A percentile compares a stretch with the other conserved stretches of the same genome.
Conservation (phyloP, 2,113 vertebrate species). For the Neotoma lepida region DNA sequence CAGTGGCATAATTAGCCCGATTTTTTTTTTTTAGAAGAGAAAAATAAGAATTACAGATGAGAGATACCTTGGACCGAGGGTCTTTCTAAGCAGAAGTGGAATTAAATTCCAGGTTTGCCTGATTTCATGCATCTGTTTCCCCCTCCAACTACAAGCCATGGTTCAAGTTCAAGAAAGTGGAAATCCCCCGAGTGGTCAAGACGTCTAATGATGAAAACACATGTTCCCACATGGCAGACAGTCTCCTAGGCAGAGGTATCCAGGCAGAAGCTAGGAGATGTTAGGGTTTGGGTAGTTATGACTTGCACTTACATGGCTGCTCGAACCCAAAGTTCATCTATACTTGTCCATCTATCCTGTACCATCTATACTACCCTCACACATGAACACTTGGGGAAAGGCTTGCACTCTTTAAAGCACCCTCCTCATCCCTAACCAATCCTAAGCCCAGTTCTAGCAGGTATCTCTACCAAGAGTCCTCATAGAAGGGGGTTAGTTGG, state of each 20-base stretch:
- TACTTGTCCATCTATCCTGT: too few relatives aligned
- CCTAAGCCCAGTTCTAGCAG: neutral
- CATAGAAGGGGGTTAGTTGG: neutral
- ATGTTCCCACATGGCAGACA: neutral
- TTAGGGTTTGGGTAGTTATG: rapidly evolving
- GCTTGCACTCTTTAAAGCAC: neutral
- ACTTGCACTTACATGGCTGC: neutral
- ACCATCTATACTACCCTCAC: too few relatives aligned
- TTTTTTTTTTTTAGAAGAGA: neutral
- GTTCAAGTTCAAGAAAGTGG: neutral
- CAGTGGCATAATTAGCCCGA: neutral
- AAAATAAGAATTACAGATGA: neutral
- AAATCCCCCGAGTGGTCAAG: neutral
- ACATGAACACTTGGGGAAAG: neutral
- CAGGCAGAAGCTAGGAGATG: neutral
- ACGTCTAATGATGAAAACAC: neutral
- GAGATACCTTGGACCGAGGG: neutral
- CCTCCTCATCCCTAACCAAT: neutral
- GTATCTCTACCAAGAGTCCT: neutral
- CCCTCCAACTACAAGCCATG: neutral
- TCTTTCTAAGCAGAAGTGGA: neutral
- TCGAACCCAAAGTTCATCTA: neutral
- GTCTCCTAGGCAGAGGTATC: neutral
- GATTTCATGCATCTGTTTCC: neutral
- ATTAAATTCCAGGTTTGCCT: neutral